Conservation (phyloP, 1,140 invertebrate species). For the Cotesia glomerata region DNA sequence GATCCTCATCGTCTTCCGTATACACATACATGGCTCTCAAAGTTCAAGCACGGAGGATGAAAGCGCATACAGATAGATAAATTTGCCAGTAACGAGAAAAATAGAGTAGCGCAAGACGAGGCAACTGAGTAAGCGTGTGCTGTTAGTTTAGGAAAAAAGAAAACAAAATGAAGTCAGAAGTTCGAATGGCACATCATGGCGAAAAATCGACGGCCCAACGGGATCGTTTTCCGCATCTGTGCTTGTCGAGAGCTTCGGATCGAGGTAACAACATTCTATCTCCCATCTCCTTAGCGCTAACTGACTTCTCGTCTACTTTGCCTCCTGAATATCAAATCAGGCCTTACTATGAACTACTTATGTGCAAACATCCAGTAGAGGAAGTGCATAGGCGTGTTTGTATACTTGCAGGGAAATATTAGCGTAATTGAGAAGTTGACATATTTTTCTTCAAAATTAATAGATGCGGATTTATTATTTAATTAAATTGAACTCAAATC, state of each 20-base stretch:
- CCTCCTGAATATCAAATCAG: neutral
- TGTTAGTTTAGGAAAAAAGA: neutral
- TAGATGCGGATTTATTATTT: too few species aligned
- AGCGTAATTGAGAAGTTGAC: too few species aligned
- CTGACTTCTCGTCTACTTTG: conserved; percentile 23
- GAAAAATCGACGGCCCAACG: conserved; percentile 13
- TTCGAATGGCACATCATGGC: conserved; percentile 1
- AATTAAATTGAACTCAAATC: too few species aligned
- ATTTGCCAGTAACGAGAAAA: neutral
- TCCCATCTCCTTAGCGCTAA: conserved; percentile 27
- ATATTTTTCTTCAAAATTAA: too few species aligned
- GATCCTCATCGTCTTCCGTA: neutral
- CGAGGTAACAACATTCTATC: neutral
- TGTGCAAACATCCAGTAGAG: neutral
- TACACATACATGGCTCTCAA: neutral
- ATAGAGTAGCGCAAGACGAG: neutral
- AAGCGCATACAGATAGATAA: conserved; percentile 4
- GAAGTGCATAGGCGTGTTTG: neutral
- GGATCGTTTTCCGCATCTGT: conserved; percentile 55
- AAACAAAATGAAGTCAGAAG: neutral
- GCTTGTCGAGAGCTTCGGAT: conserved; percentile 5
- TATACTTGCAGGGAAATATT: too few species aligned
- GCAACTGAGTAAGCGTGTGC: neutral
- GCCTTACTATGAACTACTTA: neutral
- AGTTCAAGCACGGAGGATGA: neutral